These are phyloP conservation scores for Cryptophagus acutangulus DNA, from an alignment of 2,888 invertebrate species.

Conservation along the genomic window DNA sequence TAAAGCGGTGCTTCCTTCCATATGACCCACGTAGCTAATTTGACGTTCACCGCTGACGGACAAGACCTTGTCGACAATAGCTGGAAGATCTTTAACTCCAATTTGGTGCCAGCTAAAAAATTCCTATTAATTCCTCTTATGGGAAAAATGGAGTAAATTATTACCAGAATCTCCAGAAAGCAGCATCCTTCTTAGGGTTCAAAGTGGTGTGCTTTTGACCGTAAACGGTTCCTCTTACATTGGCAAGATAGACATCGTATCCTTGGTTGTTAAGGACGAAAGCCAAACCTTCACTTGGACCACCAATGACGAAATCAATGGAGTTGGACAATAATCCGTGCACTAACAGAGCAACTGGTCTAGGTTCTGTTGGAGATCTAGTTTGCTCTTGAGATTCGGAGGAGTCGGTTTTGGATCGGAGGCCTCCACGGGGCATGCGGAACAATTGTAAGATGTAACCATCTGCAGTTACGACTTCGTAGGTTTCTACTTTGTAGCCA, in stretches of 20 bases:
- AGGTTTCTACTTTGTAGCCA: slow-evolving; percentile 45
- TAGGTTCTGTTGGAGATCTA: too few species aligned
- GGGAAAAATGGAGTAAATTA: background rate
- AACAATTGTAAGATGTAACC: slow-evolving; percentile 47
- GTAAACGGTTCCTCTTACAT: slow-evolving; percentile 56
- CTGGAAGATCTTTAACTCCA: slow-evolving; percentile 68
- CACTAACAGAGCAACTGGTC: slow-evolving; percentile 60
- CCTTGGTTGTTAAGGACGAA: slow-evolving; percentile 47
- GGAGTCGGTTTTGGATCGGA: background rate
- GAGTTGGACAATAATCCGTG: slow-evolving; percentile 73
- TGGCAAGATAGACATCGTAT: slow-evolving; percentile 58
- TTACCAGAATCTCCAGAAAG: slow-evolving; percentile 42
- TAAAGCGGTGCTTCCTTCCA: slow-evolving; percentile 57
- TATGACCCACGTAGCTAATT: slow-evolving; percentile 66
- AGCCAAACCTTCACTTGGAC: slow-evolving; percentile 54
- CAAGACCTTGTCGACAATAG: slow-evolving; percentile 65
- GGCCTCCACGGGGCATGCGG: slow-evolving; percentile 41
- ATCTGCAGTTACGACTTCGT: slow-evolving; percentile 47
- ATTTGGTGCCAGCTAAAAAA: slow-evolving; percentile 70
- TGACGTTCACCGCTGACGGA: slow-evolving; percentile 52
- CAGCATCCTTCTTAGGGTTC: slow-evolving; percentile 36
- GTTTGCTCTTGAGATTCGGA: too few species aligned
- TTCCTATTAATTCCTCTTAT: background rate
- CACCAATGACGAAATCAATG: slow-evolving; percentile 67
- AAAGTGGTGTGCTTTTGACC: slow-evolving; percentile 48